Evolutionary conservation across 2,113 vertebrate species (phyloP).

Genomic region (Ceyx melanurus): DNA sequence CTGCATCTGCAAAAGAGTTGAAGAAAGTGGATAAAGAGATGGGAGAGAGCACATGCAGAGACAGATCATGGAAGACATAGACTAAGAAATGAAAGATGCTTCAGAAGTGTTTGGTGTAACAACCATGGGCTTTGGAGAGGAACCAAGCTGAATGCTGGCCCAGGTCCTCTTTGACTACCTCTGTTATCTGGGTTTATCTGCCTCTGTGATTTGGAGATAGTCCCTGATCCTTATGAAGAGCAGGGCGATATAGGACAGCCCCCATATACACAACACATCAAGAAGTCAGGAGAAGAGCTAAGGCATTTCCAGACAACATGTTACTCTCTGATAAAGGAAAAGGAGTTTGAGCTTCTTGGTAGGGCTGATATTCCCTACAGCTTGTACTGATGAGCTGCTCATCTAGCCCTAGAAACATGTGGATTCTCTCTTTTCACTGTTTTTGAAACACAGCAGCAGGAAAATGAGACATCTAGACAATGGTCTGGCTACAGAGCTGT

Average conservation of each 20-base stretch:
- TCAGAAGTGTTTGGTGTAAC: not conserved
- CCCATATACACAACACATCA: not conserved
- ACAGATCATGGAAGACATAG: not conserved
- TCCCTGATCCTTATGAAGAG: not conserved
- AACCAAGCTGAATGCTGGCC: not conserved
- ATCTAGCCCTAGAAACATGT: not conserved
- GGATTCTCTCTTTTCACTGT: not conserved
- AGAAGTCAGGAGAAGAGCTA: not conserved
- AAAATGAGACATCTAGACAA: not conserved
- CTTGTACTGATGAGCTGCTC: not conserved
- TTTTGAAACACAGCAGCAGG: not conserved
- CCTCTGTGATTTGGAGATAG: not conserved
- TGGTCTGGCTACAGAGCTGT: not conserved
- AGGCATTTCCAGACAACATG: not conserved
- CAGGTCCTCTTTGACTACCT: not conserved
- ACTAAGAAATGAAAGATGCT: not conserved
- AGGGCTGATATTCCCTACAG: not conserved
- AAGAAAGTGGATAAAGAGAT: not conserved
- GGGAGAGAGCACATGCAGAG: not conserved
- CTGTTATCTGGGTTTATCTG: not conserved
- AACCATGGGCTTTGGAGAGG: accelerated
- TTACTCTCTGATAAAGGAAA: not conserved
- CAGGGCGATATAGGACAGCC: not conserved
- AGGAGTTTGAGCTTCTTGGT: not conserved
- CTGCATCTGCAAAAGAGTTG: not conserved